These are phyloP conservation scores for Brachymystax lenok DNA, from an alignment of 2,797 vertebrate genomes.

Conservation along the genomic window DNA sequence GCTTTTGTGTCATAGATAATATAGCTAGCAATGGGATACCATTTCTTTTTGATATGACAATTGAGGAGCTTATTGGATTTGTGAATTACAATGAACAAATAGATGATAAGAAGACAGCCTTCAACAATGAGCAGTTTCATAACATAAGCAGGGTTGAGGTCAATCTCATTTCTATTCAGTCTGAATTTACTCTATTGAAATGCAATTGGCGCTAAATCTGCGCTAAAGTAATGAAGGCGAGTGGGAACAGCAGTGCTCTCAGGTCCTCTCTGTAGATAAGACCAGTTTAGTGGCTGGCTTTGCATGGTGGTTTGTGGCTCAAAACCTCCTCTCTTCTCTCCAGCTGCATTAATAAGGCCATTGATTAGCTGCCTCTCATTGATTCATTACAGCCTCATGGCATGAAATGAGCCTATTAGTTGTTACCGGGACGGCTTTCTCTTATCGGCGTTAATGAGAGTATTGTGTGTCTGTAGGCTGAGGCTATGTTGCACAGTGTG, in stretches of 20 bases:
- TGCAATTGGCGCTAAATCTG: neutral
- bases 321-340: slow-evolving; percentile 63
- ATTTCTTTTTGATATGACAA: neutral
- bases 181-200: neutral
- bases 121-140: too few relatives aligned
- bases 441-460: neutral
- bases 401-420: slow-evolving; percentile 63
- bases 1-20: slow-evolving; percentile 3
- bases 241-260: slow-evolving; percentile 18
- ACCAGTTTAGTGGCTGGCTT: slow-evolving; percentile 26
- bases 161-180: neutral
- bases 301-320: slow-evolving; percentile 59
- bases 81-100: neutral
- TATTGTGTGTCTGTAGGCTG: slow-evolving; percentile 1
- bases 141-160: too few relatives aligned
- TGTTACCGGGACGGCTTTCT: slow-evolving; percentile 47
- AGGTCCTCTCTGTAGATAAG: slow-evolving; percentile 11
- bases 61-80: neutral
- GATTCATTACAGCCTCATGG: slow-evolving; percentile 72
- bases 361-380: slow-evolving; percentile 74
- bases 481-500: neutral
- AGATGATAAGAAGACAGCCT: neutral
- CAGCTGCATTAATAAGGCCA: slow-evolving; percentile 73
- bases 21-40: neutral
- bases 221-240: neutral